Percentiles rank a stretch among this genome's conserved stretches.
Conservation (phyloP, 2,797 vertebrate species). For the Aldrovandia affinis region DNA sequence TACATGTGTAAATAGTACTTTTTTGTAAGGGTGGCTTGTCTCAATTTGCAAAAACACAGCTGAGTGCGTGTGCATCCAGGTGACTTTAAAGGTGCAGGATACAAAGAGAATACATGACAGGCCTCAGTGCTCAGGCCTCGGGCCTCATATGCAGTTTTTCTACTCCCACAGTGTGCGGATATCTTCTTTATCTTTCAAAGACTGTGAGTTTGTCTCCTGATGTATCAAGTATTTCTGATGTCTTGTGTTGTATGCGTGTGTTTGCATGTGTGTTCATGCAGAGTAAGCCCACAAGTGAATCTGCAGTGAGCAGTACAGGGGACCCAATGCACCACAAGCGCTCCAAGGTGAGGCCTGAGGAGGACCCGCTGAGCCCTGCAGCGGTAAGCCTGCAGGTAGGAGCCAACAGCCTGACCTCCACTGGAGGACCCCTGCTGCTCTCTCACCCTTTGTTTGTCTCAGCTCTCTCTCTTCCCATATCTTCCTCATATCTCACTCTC, state of each 20-base stretch:
- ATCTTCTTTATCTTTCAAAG: no score
- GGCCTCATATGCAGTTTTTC: no score
- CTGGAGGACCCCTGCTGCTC: neutral
- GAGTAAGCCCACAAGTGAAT: conserved; percentile 69
- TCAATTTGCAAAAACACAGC: no score
- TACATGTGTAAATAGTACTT: no score
- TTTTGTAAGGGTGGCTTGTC: no score
- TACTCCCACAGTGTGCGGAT: no score
- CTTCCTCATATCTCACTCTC: neutral
- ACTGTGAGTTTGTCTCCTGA: neutral
- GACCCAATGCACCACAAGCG: conserved; percentile 85
- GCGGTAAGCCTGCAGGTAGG: conserved; percentile 76
- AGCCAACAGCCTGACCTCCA: neutral
- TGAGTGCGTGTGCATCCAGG: no score
- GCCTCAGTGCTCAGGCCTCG: no score
- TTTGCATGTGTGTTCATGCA: neutral
- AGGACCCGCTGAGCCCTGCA: conserved; percentile 70
- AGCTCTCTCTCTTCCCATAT: neutral
- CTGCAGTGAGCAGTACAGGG: conserved; percentile 86
- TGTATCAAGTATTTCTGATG: neutral
- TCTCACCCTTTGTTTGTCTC: neutral
- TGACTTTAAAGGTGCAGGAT: no score
- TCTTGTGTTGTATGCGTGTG: neutral
- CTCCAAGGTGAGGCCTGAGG: conserved; percentile 90
- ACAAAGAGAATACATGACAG: no score